A percentile compares a stretch with the other conserved stretches of the same genome.
Conservation (phyloP, 2,797 vertebrate species). For the Notamacropus eugenii region DNA sequence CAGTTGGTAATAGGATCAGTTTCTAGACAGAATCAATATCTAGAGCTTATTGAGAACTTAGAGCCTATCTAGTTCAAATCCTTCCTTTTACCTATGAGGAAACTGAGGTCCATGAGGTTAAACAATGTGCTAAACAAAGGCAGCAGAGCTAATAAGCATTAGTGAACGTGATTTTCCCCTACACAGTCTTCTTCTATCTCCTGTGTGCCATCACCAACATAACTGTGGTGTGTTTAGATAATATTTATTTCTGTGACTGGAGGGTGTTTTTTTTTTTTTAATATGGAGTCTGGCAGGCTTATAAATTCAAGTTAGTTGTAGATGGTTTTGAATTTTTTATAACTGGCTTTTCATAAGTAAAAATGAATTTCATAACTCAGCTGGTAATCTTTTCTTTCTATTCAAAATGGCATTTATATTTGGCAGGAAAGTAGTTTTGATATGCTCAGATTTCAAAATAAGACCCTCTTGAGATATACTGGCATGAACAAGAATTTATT, state of each 20-base stretch:
- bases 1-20: not conserved
- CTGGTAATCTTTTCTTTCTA: conserved; percentile 2
- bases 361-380: conserved; percentile 27
- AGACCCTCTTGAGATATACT: not conserved
- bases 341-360: conserved; percentile 36
- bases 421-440: not conserved
- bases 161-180: not conserved
- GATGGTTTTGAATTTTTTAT: conserved; percentile 6
- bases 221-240: too few relatives aligned
- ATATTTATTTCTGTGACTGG: not conserved
- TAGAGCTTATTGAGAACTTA: not conserved
- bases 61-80: not conserved
- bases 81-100: not conserved
- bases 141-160: not conserved
- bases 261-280: not conserved
- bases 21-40: not conserved
- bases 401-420: conserved; percentile 32
- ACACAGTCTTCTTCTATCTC: not conserved
- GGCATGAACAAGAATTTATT: not conserved
- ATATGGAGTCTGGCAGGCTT: not conserved
- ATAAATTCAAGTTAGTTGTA: conserved; percentile 14
- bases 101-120: not conserved
- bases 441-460: not conserved
- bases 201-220: not conserved
- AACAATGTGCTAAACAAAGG: not conserved